Evolutionary conservation across 2,888 invertebrate species (phyloP), one percentile per base, ranked within the genome.

Genomic region (Drosophila nr. perissopoda): DNA sequence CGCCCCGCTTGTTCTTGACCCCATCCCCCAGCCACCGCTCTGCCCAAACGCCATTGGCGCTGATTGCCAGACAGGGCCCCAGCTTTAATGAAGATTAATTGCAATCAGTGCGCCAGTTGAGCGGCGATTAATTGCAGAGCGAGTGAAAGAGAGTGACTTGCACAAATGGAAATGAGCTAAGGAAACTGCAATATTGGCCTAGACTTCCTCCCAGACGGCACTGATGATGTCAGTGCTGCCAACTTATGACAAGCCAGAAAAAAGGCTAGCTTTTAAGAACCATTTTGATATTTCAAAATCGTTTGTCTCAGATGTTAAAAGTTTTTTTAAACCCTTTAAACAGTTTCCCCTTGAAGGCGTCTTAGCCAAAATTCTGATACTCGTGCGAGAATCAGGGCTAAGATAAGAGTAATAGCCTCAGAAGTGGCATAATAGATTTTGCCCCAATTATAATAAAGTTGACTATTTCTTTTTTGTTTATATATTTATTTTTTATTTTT

Each of bases 21-120:
- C 10, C 21, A 21, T 21, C 21, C 45, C 10, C 33, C 33, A 33
- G 33, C 33, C 33, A 0, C 1, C 38, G 11, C 40, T 6, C 31
- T 7, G 21, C 1, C 8, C 25, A 45, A 45, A 16, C 2, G 16
- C 54, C 4, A 27, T 45, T 27, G 27, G n/a, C 51, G 42, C 54
- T 68, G 70, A 80, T 79, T 71, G 69, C 69, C 45, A 57, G 75
- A 63, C 69, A 65, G 38, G 29, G 73, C 61, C 69, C 65, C 65
- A 70, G 70, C 76, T 87, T 89, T 92, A 92, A 92, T 92, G 92
- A 92, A 92, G 92, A 92, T 92, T 92, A 92, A 92, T 92, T 92
- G 93, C 92, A 91, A 91, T 91, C 91, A 87, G 91, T 89, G 88
- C 87, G 85, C 90, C 83, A 83, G 82, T 89, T 91, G 91, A 91